Conservation (phyloP, 2,113 vertebrate genomes). For the Propithecus coquereli region DNA sequence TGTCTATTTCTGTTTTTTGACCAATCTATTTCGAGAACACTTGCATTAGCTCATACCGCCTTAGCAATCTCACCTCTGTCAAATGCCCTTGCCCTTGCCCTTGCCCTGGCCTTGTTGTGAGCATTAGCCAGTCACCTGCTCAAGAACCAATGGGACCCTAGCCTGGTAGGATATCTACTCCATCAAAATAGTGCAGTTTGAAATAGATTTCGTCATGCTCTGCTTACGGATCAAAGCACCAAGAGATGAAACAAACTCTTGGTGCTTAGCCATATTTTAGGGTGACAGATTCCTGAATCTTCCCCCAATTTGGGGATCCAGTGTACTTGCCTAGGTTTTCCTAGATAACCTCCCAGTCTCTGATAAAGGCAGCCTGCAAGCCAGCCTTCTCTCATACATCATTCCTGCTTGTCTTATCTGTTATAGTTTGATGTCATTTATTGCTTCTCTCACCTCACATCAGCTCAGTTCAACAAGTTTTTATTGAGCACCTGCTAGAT, state of each 20-base stretch:
- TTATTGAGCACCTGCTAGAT: background rate
- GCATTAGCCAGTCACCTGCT: background rate
- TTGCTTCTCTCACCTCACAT: background rate
- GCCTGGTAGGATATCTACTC: background rate
- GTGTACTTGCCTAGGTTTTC: background rate
- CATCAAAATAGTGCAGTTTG: background rate
- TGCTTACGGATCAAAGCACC: background rate
- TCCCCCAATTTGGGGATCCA: background rate
- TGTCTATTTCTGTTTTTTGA: background rate
- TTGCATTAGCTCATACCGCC: background rate
- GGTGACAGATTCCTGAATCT: background rate
- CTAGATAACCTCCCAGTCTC: background rate
- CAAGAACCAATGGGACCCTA: background rate
- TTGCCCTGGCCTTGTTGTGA: background rate
- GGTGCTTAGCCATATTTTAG: background rate
- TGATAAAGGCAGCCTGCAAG: background rate
- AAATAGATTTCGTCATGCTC: background rate
- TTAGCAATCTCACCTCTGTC: background rate
- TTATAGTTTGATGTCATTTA: background rate
- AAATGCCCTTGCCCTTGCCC: background rate
- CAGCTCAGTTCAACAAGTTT: background rate
- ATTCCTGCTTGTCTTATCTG: background rate
- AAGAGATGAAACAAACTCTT: background rate
- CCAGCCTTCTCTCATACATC: background rate
- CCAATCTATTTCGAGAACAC: background rate